These are phyloP conservation scores for Haliclona indistincta DNA, from an alignment of 37 sponge, comb jelly and placozoan genomes.

Conservation along the genomic window DNA sequence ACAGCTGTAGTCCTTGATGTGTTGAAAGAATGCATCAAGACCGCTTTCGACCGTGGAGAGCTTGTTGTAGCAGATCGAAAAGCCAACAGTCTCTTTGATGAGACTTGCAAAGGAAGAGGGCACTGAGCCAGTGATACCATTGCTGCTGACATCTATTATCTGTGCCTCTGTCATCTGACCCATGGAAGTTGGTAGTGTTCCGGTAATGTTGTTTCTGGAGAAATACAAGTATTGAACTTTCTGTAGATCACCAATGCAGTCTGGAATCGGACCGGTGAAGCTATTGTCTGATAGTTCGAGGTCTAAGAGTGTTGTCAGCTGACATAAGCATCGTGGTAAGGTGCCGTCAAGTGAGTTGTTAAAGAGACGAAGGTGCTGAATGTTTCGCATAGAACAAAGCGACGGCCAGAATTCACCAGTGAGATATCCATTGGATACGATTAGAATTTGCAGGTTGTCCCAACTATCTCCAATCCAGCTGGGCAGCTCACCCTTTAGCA, in stretches of 20 bases:
- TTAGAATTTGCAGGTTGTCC: slow-evolving; percentile 36
- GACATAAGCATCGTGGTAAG: slow-evolving; percentile 60
- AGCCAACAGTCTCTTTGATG: slow-evolving; percentile 18
- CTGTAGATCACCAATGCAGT: slow-evolving; percentile 34
- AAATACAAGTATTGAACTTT: slow-evolving; percentile 26
- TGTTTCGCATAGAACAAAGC: slow-evolving; percentile 43
- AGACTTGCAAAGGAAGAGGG: slow-evolving; percentile 49
- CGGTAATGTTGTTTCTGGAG: slow-evolving; percentile 48
- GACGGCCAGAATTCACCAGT: slow-evolving; percentile 56
- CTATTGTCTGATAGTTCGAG: slow-evolving; percentile 67
- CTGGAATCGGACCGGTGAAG: slow-evolving; percentile 67
- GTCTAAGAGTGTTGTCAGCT: slow-evolving; percentile 25
- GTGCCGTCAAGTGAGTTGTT: slow-evolving; percentile 47
- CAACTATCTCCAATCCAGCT: slow-evolving; percentile 53
- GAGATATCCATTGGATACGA: slow-evolving; percentile 54
- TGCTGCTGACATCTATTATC: slow-evolving; percentile 57
- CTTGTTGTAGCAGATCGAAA: slow-evolving; percentile 66
- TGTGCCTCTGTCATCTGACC: slow-evolving; percentile 40
- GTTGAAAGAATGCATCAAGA: slow-evolving; percentile 44
- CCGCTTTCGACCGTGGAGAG: slow-evolving; percentile 47
- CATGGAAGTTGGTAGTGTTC: slow-evolving; percentile 48
- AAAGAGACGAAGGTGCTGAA: slow-evolving; percentile 61
- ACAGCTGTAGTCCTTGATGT: slow-evolving; percentile 52
- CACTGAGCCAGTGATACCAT: slow-evolving; percentile 54
- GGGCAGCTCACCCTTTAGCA: slow-evolving; percentile 59